A percentile compares a stretch with the other conserved stretches of the same genome.
Conservation (phyloP, 2,888 invertebrate species). For the Tribolium freemani region DNA sequence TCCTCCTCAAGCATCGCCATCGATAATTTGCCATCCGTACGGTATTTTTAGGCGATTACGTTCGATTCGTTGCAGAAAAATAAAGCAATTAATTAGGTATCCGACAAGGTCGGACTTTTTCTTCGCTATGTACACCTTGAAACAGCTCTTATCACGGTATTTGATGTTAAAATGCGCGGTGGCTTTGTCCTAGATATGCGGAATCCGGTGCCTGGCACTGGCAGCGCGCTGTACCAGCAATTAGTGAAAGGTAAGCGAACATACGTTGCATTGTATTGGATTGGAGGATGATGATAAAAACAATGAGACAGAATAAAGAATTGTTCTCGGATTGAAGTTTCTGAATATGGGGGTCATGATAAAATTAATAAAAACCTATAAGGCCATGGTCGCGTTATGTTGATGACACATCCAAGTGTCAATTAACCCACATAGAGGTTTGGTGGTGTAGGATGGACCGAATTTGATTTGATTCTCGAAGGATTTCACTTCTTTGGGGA, state of each 20-base stretch:
- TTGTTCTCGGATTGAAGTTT: background rate
- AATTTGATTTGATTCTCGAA: background rate
- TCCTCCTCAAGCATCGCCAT: background rate
- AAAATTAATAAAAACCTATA: background rate
- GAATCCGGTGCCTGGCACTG: conserved; percentile 28
- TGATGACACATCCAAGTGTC: conserved; percentile 1
- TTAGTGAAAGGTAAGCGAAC: conserved; percentile 28
- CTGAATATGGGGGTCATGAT: background rate
- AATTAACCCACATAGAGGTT: conserved; percentile 17
- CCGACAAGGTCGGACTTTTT: background rate
- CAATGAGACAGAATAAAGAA: background rate
- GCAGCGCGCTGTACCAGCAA: conserved; percentile 20
- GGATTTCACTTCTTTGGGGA: background rate
- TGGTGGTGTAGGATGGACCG: background rate
- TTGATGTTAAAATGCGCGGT: background rate
- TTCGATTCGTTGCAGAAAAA: background rate
- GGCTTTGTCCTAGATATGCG: conserved; percentile 24
- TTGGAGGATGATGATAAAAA: background rate
- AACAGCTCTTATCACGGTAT: background rate
- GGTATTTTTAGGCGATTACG: background rate
- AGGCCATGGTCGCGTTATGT: conserved; percentile 1
- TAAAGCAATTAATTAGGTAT: background rate
- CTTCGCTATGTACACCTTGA: background rate
- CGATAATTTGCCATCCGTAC: background rate
- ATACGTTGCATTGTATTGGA: background rate